Conservation (phyloP, 2,113 vertebrate genomes). For the Rhinoderma darwinii region DNA sequence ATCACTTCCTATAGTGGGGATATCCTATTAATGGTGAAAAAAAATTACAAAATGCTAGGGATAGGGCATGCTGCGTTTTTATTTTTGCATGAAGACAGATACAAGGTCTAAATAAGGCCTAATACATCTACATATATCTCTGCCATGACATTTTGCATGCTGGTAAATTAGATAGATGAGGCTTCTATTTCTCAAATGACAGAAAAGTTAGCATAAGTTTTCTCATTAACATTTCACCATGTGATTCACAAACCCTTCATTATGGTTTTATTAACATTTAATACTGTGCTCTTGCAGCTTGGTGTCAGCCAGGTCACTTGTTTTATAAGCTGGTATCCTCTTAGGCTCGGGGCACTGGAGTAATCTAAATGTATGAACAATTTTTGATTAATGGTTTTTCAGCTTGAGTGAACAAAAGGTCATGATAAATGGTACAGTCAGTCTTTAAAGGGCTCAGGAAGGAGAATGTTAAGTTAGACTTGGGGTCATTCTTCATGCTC, state of each 20-base stretch:
- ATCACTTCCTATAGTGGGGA: too few relatives aligned
- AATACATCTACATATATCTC: too few relatives aligned
- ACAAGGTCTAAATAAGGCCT: neutral
- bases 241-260: conserved; percentile 4
- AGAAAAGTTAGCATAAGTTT: conserved; percentile 8
- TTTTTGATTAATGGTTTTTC: conserved; percentile 46
- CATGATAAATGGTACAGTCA: conserved; percentile 37
- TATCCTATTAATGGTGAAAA: too few relatives aligned
- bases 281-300: neutral
- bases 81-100: neutral
- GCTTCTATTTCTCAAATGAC: neutral
- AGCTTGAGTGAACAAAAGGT: conserved; percentile 27
- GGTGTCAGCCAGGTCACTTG: conserved; percentile 16
- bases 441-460: conserved; percentile 20
- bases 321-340: conserved; percentile 29
- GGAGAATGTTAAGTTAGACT: conserved; percentile 19
- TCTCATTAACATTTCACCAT: conserved; percentile 23
- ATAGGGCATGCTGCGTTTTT: too few relatives aligned
- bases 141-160: neutral
- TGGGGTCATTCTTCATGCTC: neutral
- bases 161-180: neutral
- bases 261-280: conserved; percentile 24
- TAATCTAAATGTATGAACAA: conserved; percentile 39
- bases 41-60: too few relatives aligned
- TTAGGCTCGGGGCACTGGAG: conserved; percentile 15